Base-by-base conservation (phyloP, 2,888 invertebrate species). In the Sinohyriopsis cumingii region DNA sequence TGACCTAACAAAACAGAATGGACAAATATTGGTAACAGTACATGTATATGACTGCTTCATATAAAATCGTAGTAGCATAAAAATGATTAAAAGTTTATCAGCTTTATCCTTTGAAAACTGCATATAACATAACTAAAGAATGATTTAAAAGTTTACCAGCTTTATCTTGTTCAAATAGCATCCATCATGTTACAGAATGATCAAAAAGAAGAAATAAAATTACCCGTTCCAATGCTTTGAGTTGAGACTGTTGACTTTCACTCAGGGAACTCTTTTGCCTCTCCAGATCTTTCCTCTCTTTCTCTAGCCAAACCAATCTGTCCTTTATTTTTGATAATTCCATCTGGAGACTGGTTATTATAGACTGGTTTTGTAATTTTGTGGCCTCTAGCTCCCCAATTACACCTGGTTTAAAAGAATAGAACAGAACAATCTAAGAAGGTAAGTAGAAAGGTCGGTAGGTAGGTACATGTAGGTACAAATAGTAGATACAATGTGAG, bases 331-430 rank as follows among this genome's bases (percentile, higher is more conserved):
- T 82, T 33, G 74, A 76, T 4, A 88, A 64, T 53, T 86, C 82
- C 18, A 74, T 69, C 56, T 81, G 74, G 59, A 87, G 68, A 12
- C 86, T 84, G 53, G 77, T 69, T 61, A 89, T 87, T 24, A 73
- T 79, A 0, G 83, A 80, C 33, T 84, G 83, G 72, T 88, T 83
- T 78, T 89, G 89, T 45, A 86, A 66, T 61, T 81, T 84, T 33
- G 84, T 82, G 5, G 86, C 87, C 70, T 89, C 87, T n/a, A 89
- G 74, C 65, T 89, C 84, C 45, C 87, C 88, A 63, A 89, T 80
- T n/a, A 79, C 68, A 56, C 77, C 89, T 89, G 77, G 6, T 45
- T 45, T 45, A 45, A 45, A 45, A 15, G 45, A 45, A 45, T 3
- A 45, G 12, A 45, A 45, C 3, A 12, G 15, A 12, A 45, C 9